Base-by-base conservation (phyloP, 64 coral and sea anemone species). In the Montipora capricornis region DNA sequence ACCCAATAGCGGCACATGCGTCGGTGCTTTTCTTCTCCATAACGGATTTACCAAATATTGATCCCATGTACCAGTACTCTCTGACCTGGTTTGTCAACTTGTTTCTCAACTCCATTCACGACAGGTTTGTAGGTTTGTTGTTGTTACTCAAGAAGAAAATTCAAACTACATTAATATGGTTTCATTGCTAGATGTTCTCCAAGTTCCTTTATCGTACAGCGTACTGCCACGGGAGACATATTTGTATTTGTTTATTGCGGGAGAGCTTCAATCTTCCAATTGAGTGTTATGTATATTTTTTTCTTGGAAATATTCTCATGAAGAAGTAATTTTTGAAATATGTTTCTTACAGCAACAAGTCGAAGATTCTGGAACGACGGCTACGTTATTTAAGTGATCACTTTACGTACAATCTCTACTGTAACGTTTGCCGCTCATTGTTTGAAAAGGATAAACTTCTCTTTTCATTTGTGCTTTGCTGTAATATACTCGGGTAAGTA, bases 401-500 rank as follows among this genome's bases (percentile, higher is more conserved):
- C 80, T 99, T 99, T 50, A 99, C 98, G 0, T 99, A 99, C 86
- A 99, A 99, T 58, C 85, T 99, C 84, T 99, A 99, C 80, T 99
- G 98, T 82, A 99, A 99, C 74, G 98, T 96, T 9, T 99, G 98
- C 49, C 92, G 98, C 47, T 99, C 98, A n/a, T 59, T 99, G 57
- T 99, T 99, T 84, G 98, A 99, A 87, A 99, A 99, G 73, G 98
- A 99, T 90, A 99, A 99, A 48, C 92, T 99, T 8, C 95, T 99
- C 47, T 99, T 99, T 48, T 99, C 98, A 7, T 99, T 99, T 13
- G 95, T 99, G 24, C 80, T 99, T 9, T 99, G 98, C 61, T 88
- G 88, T 24, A 99, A 99, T 80, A 99, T 99, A 73, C 92, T 99
- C 51, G 96, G 94, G 92, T 99, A 81, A 91, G 95, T 76, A 87